Base-by-base conservation (phyloP, 2,888 invertebrate genomes). In the Notocelia uddmanniana region DNA sequence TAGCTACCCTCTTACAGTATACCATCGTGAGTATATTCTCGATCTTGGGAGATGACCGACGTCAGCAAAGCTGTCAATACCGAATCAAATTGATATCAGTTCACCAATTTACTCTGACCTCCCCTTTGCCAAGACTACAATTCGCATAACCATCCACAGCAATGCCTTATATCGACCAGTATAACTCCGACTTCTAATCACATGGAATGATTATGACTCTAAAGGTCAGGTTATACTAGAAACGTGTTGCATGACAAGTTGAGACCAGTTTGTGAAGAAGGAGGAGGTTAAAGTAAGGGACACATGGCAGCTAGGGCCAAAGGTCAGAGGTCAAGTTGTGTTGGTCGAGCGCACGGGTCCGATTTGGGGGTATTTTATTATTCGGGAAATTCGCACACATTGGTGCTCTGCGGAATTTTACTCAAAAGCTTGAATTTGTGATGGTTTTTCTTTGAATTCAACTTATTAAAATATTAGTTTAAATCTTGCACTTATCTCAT, bases 41-140 rank as follows among this genome's bases (percentile, higher is more conserved):
- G 37, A 58, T 15, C 50, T 55, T 45, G 26, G 45, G 18, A 55
- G 58, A 67, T 67, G 67, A 67, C 67, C 58, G 58, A 19, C 59
- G 59, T 68, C 68, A 59, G 68, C 68, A 50, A 50, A 59, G 41
- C 68, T 60, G 68, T 68, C 68, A 60, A 68, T 68, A 60, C 58
- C 52, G 52, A 60, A 68, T 68, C 58, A 68, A 68, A 68, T 68
- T 68, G 68, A 68, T 68, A 59, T 68, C 68, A 2, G 59, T 15
- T 60, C 37, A 52, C 68, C 68, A 60, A 10, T 37, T 15, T n/a
- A 50, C 52, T 13, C n/a, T 59, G 59, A 23, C 23, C 68, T 58
- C 21, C 52, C 68, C 48, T 45, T 18, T 18, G 18, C 19, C 0
- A 21, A 15, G 11, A n/a, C 2, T 9, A 41, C 21, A 6, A 60